Percentiles rank a stretch among this genome's conserved stretches.
Conservation (phyloP, 1,140 invertebrate species). For the Drosophila ficusphila region DNA sequence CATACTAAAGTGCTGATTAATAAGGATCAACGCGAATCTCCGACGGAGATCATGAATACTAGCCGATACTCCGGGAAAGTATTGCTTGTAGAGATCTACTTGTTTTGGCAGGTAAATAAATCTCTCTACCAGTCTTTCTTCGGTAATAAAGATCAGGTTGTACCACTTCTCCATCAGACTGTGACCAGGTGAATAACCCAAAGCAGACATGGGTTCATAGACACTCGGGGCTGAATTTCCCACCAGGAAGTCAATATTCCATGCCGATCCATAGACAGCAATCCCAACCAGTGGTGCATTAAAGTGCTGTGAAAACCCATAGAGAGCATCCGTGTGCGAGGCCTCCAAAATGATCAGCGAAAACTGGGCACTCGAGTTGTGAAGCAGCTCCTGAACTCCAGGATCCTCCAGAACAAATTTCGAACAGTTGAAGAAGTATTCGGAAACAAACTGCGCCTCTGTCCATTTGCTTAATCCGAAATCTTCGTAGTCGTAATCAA, state of each 20-base stretch:
- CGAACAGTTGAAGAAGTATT: conserved; percentile 44
- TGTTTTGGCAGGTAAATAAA: conserved; percentile 63
- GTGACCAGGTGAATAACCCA: conserved; percentile 66
- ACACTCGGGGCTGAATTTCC: conserved; percentile 70
- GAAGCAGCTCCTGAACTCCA: conserved; percentile 51
- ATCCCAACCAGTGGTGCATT: conserved; percentile 67
- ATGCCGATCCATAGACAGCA: conserved; percentile 50
- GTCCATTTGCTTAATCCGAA: conserved; percentile 29
- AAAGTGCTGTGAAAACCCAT: conserved; percentile 64
- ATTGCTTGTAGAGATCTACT: conserved; percentile 61
- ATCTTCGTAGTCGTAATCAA: conserved; percentile 3
- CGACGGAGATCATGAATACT: conserved; percentile 44
- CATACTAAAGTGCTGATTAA: conserved; percentile 76
- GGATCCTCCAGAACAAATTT: conserved; percentile 32
- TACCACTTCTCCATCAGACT: conserved; percentile 76
- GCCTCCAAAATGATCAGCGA: conserved; percentile 70
- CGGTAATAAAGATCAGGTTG: conserved; percentile 76
- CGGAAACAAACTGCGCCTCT: conserved; percentile 22
- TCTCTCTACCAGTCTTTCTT: conserved; percentile 51
- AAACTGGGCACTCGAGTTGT: conserved; percentile 36
- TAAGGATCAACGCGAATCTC: conserved; percentile 63
- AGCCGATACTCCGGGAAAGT: conserved; percentile 37
- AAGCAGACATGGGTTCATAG: conserved; percentile 75
- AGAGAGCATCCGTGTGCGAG: conserved; percentile 57
- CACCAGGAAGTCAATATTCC: conserved; percentile 67